Evolutionary conservation across 2,888 invertebrate species (phyloP).

Genomic region (Notocelia uddmanniana): DNA sequence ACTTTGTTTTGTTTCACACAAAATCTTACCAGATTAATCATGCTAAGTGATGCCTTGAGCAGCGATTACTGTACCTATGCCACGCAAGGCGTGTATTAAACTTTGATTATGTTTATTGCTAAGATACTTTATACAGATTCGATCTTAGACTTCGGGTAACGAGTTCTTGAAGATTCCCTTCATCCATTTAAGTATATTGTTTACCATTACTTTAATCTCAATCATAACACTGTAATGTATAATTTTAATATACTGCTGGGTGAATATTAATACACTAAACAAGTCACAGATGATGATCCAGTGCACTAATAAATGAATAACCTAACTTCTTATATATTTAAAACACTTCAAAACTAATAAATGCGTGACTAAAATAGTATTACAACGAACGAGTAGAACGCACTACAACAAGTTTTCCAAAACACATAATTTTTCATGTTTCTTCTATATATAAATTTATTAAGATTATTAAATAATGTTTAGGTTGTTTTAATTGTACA

Average conservation of each 20-base stretch:
- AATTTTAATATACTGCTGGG: background rate
- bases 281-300: background rate
- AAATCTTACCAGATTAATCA: slow-evolving; percentile 44
- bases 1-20: slow-evolving; percentile 41
- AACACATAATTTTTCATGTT: background rate
- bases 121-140: background rate
- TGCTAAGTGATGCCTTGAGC: slow-evolving; percentile 42
- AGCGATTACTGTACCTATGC: slow-evolving; percentile 44
- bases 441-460: background rate
- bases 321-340: background rate
- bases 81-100: slow-evolving; percentile 43
- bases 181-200: background rate
- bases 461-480: background rate
- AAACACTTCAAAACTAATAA: background rate
- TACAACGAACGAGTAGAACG: background rate
- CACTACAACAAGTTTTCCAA: background rate
- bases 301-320: background rate
- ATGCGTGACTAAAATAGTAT: background rate
- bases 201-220: background rate
- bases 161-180: too few species aligned
- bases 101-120: slow-evolving; percentile 24
- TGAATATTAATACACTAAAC: background rate
- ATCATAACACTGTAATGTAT: background rate
- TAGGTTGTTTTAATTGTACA: background rate
- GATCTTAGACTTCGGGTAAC: background rate